Base-by-base conservation (phyloP, 1,140 invertebrate species). In the Choristoneura fumiferana region DNA sequence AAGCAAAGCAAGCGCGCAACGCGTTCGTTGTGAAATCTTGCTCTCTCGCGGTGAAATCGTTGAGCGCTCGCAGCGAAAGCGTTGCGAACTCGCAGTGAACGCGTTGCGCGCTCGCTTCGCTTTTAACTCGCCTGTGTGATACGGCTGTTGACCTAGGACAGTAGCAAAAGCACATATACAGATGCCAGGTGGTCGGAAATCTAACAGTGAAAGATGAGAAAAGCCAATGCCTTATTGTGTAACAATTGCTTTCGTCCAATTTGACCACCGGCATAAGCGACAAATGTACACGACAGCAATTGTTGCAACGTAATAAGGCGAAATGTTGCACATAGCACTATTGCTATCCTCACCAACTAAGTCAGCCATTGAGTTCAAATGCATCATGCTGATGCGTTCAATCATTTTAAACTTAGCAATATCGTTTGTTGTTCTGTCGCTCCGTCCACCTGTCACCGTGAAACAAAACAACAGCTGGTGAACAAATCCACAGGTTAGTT, bases 371-470 rank as follows among this genome's bases (percentile, higher is more conserved):
- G 71, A 60, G 68, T 81, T 87, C 80, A 89, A 81, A 57, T 83
- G 84, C 77, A 82, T 86, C 78, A 86, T 76, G 62, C 60, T 69
- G 69, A 86, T 81, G 81, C 77, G 76, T 10, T 84, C 78, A 63
- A 81, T 62, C 15, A 60, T 70, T 54, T 76, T 69, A 76, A 67
- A 18, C 62, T 76, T 71, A 76, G 55, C 55, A 56, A 75, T 79
- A 67, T 72, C 59, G 43, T 64, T 49, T 61, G 71, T 60, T 18
- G 71, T 52, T 58, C 43, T 60, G 62, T 83, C 84, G 75, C 80
- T 86, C 82, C 84, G 83, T 76, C 84, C 86, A 89, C 86, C 86
- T 89, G 85, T 62, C 84, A 86, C 84, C 82, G 81, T 54, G 78
- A 73, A 60, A 73, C 65, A 71, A 12, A 22, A 45, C 39, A 54